Evolutionary conservation across 2,113 vertebrate species (phyloP).

Genomic region (Cichladusa arquata): DNA sequence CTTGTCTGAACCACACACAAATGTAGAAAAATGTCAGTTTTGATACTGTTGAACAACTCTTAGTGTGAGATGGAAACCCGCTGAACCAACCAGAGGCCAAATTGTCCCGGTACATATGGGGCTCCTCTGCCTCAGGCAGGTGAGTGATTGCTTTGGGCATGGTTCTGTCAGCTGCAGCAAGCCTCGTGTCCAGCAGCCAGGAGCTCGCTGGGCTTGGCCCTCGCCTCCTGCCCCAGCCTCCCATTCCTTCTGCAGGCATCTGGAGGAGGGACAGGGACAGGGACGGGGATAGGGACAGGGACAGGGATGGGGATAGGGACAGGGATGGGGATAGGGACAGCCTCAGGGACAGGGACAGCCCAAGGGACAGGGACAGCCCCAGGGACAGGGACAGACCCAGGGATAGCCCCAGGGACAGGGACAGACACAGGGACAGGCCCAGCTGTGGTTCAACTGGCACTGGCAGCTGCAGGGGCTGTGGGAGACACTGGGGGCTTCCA

Average conservation of each 20-base stretch:
- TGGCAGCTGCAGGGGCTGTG: fast-evolving
- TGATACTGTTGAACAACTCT: background rate
- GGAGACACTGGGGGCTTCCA: fast-evolving
- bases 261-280: background rate
- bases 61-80: background rate
- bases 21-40: conserved; percentile 36
- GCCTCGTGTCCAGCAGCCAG: fast-evolving
- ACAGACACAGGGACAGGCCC: too few relatives aligned
- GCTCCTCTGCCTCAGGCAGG: background rate
- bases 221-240: fast-evolving
- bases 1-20: conserved; percentile 1
- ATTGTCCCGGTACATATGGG: background rate
- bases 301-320: background rate
- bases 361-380: background rate
- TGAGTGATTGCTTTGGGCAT: conserved; percentile 33
- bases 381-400: background rate
- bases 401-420: too few relatives aligned
- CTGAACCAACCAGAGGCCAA: background rate
- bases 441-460: fast-evolving
- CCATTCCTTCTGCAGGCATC: background rate
- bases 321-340: background rate
- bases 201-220: background rate
- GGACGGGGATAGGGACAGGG: background rate
- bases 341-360: too few relatives aligned
- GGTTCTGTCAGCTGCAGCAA: conserved; percentile 40